A percentile compares a stretch with the other conserved stretches of the same genome.
Evolutionary conservation across 2,113 vertebrate species (phyloP).

Genomic region (Actenoides lindsayi): DNA sequence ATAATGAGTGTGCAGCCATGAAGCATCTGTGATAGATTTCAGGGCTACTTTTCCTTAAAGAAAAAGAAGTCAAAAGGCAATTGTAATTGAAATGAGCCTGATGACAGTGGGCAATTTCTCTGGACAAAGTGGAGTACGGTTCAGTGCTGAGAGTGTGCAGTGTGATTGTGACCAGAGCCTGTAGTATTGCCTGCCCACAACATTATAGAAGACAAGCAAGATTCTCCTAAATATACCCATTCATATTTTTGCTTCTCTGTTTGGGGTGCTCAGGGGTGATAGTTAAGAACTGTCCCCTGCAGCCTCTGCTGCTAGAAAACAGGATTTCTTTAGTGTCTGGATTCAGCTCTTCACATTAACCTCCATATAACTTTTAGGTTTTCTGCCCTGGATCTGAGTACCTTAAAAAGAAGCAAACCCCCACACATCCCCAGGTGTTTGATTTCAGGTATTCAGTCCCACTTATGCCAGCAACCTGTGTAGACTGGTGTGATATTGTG

Average conservation of each 20-base stretch:
- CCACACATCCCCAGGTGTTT: accelerated
- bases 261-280: not conserved
- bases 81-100: not conserved
- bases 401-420: not conserved
- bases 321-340: not conserved
- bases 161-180: not conserved
- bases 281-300: not conserved
- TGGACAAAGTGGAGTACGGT: not conserved
- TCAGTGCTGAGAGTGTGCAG: not conserved
- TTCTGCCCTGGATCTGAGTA: not conserved
- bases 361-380: not conserved
- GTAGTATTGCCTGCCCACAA: not conserved
- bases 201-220: not conserved
- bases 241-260: not conserved
- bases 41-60: not conserved
- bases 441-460: not conserved
- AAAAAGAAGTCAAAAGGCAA: not conserved
- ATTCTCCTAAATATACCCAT: accelerated
- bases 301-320: not conserved
- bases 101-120: not conserved
- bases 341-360: not conserved
- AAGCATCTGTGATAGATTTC: not conserved
- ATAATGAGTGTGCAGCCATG: not conserved
- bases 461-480: not conserved
- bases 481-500: not conserved